Evolutionary conservation across 2,113 vertebrate genomes (phyloP), one percentile per base, ranked within the genome.

Genomic region (Scortum barcoo): DNA sequence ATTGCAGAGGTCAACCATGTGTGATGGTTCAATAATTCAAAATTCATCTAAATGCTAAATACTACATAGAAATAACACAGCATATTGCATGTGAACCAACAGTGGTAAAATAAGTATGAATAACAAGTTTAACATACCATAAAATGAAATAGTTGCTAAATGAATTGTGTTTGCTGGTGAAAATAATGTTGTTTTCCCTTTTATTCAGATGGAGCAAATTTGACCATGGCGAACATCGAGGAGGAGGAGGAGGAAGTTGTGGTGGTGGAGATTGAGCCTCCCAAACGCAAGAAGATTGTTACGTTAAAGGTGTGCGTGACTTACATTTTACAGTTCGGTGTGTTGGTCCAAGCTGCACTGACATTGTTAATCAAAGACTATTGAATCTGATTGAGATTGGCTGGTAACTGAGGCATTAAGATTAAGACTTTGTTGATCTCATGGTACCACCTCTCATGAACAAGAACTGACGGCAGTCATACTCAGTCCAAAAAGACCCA

Each of bases 261-360:
- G 28, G 66, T 79, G 24, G 61, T 84, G 60, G 89, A 91, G 26
- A 14, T 77, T 0, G 89, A 90, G 7, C 87, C 89, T 60, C 91
- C 91, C 2, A 93, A 90, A 80, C 89, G 92, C 28, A 93, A 93
- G 69, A 81, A 71, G 38, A 91, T 94, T 0, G 86, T 91, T 14
- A 94, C 91, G 0, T 44, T 94, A 2, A 84, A 86, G 91, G 93
- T 93, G 50, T 16, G 71, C 12, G 13, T 67, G 51, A 42, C 26
- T n/a, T 17, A 50, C 16, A 33, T 56, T 54, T 68, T 10, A 54
- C 22, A 7, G 7, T 42, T 9, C 33, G 28, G 33, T 68, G 5
- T 20, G 28, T 40, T 38, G 36, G 76, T n/a, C 7, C 4, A 42
- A 17, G 33, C 16, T n/a, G 9, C 50, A 53, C 50, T n/a, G 7